Evolutionary conservation across 2,797 vertebrate species (phyloP), one percentile per base, ranked within the genome.

Genomic region (Scarus forsteni): DNA sequence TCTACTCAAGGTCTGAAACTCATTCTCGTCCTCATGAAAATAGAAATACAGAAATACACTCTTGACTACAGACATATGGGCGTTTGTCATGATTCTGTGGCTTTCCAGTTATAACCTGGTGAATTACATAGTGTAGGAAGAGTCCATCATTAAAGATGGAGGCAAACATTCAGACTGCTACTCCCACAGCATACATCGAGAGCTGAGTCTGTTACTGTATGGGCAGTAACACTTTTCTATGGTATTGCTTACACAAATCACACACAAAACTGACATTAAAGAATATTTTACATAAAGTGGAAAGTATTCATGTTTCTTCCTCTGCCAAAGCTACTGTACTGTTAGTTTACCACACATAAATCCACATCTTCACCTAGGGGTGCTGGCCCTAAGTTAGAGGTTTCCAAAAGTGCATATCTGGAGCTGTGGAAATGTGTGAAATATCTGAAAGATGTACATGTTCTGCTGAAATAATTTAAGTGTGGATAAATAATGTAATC

Each of bases 51-150:
- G 56, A 83, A 79, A 84, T 76, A 80, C 43, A 70, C 46, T 45
- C 65, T 57, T 15, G 3, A 57, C 53, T 56, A 57, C 38, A 65
- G 66, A 42, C 76, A 34, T 45, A 52, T 64, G 75, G 88, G 81
- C 82, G 79, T 90, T 74, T 77, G 62, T 77, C 59, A 59, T 81
- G 79, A 77, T 68, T 60, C 66, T 61, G 90, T 85, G 92, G 88
- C 84, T 90, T 92, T 91, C 90, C 91, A 86, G 59, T 91, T 93
- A 91, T 92, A 94, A 92, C 86, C 83, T 46, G 0, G 57, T 58
- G 88, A 94, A 94, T 93, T 93, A 93, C 75, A 93, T 74, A 80
- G 86, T 85, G 70, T 81, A 80, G 36, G 69, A 86, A 59, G 79
- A 83, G 72, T 76, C 88, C 82, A 68, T 93, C 86, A 93, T 94